Evolutionary conservation across 1,140 invertebrate genomes (phyloP).

Genomic region (Pseudomyrmex gracilis): DNA sequence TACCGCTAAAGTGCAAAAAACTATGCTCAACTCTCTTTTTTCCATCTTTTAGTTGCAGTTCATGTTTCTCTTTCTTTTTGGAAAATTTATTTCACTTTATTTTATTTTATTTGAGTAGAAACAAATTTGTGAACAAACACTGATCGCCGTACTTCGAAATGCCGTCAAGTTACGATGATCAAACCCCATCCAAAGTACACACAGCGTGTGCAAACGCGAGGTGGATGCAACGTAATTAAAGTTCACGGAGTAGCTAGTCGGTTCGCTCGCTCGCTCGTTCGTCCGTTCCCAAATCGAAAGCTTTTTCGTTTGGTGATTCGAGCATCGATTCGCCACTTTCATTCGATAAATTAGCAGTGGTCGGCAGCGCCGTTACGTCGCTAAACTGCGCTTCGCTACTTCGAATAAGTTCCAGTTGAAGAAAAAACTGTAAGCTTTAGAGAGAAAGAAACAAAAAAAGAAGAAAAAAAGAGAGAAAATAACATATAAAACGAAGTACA

Average conservation of each 20-base stretch:
- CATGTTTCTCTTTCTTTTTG: too few relatives aligned
- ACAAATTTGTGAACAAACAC: background rate
- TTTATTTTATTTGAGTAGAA: background rate
- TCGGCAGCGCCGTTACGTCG: conserved; percentile 49
- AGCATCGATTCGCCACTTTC: conserved; percentile 49
- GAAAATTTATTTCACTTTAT: background rate
- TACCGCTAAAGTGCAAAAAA: too few relatives aligned
- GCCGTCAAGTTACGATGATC: conserved; percentile 34
- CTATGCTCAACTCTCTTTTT: too few relatives aligned
- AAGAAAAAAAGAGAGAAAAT: background rate
- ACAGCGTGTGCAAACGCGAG: conserved; percentile 43
- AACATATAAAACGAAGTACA: background rate
- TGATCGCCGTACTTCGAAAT: background rate
- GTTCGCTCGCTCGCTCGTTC: conserved; percentile 43
- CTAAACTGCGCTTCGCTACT: conserved; percentile 46
- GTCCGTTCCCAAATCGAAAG: conserved; percentile 57
- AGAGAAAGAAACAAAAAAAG: conserved; percentile 7
- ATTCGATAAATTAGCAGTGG: conserved; percentile 66
- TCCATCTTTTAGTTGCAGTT: too few relatives aligned
- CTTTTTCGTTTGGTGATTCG: conserved; percentile 53
- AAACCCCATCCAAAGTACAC: conserved; percentile 16
- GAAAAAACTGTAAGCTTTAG: conserved; percentile 32
- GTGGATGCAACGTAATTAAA: conserved; percentile 51
- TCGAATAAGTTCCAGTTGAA: conserved; percentile 27
- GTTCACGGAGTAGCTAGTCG: conserved; percentile 51